Conservation (phyloP, 1,140 invertebrate genomes). For the Drosophila baimaii region DNA sequence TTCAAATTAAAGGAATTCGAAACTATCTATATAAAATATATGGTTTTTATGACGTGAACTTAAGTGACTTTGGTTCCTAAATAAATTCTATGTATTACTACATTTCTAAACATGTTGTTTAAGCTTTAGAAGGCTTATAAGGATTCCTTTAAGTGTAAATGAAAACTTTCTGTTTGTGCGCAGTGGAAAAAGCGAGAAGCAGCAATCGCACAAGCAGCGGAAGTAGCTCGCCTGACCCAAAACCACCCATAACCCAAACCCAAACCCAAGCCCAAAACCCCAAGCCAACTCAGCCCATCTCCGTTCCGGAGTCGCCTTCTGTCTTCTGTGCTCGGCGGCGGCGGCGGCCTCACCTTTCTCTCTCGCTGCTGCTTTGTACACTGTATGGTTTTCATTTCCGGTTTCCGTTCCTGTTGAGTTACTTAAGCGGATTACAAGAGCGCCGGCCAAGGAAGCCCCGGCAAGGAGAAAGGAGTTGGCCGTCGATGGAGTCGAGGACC, state of each 20-base stretch:
- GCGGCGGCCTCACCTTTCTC: constrained; percentile 22
- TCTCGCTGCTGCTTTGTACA: constrained; percentile 55
- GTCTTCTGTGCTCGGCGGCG: constrained; percentile 29
- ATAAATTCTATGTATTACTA: not conserved
- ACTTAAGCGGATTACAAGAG: constrained; percentile 79
- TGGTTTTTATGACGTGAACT: too few relatives aligned
- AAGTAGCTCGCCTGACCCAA: constrained; percentile 54
- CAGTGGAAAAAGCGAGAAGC: constrained; percentile 28
- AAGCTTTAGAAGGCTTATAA: not conserved
- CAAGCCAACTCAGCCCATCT: constrained; percentile 14
- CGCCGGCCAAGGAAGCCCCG: constrained; percentile 28
- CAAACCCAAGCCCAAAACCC: constrained; percentile 28
- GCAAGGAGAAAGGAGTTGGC: constrained; percentile 14
- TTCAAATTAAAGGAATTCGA: too few relatives aligned
- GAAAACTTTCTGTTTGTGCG: constrained; percentile 5
- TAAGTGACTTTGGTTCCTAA: too few relatives aligned
- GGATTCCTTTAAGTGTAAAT: not conserved
- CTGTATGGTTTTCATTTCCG: constrained; percentile 81
- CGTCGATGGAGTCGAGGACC: constrained; percentile 10
- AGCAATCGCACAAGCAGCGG: constrained; percentile 46
- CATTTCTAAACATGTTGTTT: too few relatives aligned
- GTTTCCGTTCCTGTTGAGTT: constrained; percentile 75
- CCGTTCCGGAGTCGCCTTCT: constrained; percentile 15
- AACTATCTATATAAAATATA: too few relatives aligned
- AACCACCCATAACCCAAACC: constrained; percentile 22